A percentile compares a stretch with the other conserved stretches of the same genome.
Conservation (phyloP, 2,113 vertebrate species). For the Naja naja region DNA sequence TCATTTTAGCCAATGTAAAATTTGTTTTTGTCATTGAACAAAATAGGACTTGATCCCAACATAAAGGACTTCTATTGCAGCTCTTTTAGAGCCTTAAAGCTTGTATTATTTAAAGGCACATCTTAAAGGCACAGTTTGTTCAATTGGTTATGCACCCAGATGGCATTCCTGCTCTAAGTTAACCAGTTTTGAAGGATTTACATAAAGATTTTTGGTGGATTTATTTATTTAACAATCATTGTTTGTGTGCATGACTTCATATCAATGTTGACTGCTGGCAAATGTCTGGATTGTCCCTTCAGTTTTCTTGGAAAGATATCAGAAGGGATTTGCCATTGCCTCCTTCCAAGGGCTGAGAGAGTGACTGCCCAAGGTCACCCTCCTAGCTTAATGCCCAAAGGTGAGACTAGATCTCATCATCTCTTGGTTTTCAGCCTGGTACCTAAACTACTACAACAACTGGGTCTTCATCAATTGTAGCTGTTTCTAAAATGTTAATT, state of each 20-base stretch:
- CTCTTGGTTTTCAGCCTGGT: background rate
- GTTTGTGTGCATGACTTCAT: background rate
- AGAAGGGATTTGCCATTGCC: background rate
- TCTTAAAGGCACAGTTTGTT: background rate
- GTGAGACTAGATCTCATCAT: background rate
- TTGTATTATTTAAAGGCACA: background rate
- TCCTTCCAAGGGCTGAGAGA: background rate
- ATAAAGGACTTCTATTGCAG: too few species aligned
- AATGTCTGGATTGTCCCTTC: background rate
- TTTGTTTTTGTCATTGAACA: background rate
- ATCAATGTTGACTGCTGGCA: background rate
- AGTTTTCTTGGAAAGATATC: background rate
- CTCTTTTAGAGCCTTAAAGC: background rate
- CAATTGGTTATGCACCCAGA: background rate
- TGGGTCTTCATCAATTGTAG: background rate
- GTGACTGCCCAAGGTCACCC: background rate
- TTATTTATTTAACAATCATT: background rate
- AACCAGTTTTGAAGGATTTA: background rate
- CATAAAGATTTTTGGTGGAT: background rate
- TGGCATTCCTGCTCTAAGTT: background rate
- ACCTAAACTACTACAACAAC: background rate
- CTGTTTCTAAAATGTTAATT: background rate
- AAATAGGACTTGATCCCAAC: background rate
- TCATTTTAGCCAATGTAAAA: background rate
- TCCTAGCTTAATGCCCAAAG: background rate